phyloP scores from a whole-genome alignment of 2,113 vertebrate species.

The Datnioides undecimradiatus region DNA sequence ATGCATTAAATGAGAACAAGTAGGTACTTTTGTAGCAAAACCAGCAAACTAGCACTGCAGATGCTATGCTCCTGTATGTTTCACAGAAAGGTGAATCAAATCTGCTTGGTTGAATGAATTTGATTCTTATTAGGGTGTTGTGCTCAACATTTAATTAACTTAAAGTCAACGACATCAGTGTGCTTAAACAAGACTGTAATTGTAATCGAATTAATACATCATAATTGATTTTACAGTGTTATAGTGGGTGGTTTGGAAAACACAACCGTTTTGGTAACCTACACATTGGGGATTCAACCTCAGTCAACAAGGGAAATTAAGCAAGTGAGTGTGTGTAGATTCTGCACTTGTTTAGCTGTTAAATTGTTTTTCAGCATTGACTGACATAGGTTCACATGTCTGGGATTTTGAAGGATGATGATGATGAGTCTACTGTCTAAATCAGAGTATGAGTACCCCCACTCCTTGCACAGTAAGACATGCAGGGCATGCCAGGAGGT shows the following conservation, averaged over 20 bases:
- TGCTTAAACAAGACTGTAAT: neutral
- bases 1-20: neutral
- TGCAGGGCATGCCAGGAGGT: neutral
- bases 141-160: neutral
- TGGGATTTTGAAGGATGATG: slow-evolving; percentile 41
- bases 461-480: neutral
- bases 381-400: slow-evolving; percentile 35
- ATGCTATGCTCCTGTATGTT: neutral
- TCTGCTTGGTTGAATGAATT: neutral
- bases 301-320: slow-evolving; percentile 42
- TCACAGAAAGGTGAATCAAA: slow-evolving; percentile 2
- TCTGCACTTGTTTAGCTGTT: slow-evolving; percentile 3
- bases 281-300: slow-evolving; percentile 8
- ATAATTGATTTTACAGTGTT: neutral
- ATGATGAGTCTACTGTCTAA: slow-evolving; percentile 24
- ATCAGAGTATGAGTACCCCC: neutral
- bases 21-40: neutral
- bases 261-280: slow-evolving; percentile 5
- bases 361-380: slow-evolving; percentile 20
- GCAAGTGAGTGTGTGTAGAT: slow-evolving; percentile 16
- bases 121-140: neutral
- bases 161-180: neutral
- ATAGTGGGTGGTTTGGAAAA: slow-evolving; percentile 9
- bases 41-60: neutral
- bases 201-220: neutral